Conservation (phyloP, 2,888 invertebrate species). For the Diadegma fenestrale region DNA sequence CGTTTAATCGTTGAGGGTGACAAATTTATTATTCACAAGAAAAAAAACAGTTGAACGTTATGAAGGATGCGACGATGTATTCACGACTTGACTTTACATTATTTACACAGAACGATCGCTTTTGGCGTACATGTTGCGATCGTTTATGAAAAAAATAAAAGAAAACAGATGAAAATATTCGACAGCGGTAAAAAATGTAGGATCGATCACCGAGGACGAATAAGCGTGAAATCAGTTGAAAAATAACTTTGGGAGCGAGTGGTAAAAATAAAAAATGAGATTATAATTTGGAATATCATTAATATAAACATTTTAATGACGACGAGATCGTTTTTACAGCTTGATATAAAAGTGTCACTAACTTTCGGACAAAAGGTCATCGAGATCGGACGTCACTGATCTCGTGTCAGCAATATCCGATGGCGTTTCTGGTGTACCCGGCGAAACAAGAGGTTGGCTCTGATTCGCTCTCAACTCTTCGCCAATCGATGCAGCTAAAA, state of each 20-base stretch:
- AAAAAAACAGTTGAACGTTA: constrained; percentile 32
- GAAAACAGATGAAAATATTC: background rate
- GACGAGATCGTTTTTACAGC: constrained; percentile 14
- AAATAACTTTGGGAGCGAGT: background rate
- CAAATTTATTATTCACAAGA: background rate
- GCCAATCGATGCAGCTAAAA: constrained; percentile 40
- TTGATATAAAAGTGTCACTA: constrained; percentile 68
- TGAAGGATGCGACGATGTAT: constrained; percentile 18
- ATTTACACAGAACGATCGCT: constrained; percentile 48
- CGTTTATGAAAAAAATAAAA: background rate
- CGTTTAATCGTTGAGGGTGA: background rate
- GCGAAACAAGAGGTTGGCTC: constrained; percentile 69
- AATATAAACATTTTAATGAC: background rate
- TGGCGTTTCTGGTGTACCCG: constrained; percentile 70
- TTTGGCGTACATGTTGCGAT: constrained; percentile 23
- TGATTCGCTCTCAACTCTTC: constrained; percentile 60
- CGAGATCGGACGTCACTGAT: constrained; percentile 71
- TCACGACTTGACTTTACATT: constrained; percentile 54
- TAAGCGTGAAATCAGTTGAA: background rate
- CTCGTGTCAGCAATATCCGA: constrained; percentile 68
- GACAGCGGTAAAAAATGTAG: background rate
- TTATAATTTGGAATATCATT: background rate
- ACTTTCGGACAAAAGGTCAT: constrained; percentile 73
- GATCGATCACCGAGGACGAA: background rate
- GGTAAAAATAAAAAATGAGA: background rate